Base-by-base conservation (phyloP, 2,888 invertebrate species). In the Mantis religiosa region DNA sequence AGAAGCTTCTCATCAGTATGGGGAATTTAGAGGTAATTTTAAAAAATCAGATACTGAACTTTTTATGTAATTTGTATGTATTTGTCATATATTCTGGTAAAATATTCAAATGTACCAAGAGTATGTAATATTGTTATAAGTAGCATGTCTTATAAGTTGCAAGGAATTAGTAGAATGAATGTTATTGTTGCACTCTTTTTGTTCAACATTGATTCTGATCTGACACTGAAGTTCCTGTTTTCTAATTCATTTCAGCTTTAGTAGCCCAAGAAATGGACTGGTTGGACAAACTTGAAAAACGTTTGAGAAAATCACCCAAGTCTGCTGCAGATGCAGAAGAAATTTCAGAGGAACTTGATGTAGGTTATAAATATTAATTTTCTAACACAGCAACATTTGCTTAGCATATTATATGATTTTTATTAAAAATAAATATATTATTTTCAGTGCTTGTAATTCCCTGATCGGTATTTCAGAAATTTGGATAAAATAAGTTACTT, bases 271-370 rank as follows among this genome's bases (percentile, higher is more conserved):
- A 97, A 93, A 95, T 94, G 90, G 96, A 96, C 47, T 98, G 97
- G 95, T 94, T 98, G 91, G 97, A 97, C 92, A 96, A 96, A 90
- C 94, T 98, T 91, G 96, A 97, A 92, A 96, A 96, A 89, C 96
- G 97, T 90, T 94, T 98, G 91, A 94, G 95, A 90, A 95, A 95
- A 91, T 95, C 96, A 83, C 95, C 96, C 3, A 94, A 95, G 91
- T 92, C 93, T 28, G 96, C 96, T 90, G 97, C 96, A 71, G 98
- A 98, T 94, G 98, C 98, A 2, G 98, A 98, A 94, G 98, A 98
- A 94, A 96, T 98, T 91, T 97, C 97, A 81, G 98, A 98, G 92
- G 97, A 98, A 92, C 95, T 98, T 83, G 98, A 98, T 93, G 97
- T 97, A 93, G 94, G 95, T 94, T 84, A 71, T 14, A 41, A 41